A percentile compares a stretch with the other conserved stretches of the same genome.
These are phyloP conservation scores for Lophura nycthemera DNA, from an alignment of 2,113 vertebrate species.

Conservation along the genomic window DNA sequence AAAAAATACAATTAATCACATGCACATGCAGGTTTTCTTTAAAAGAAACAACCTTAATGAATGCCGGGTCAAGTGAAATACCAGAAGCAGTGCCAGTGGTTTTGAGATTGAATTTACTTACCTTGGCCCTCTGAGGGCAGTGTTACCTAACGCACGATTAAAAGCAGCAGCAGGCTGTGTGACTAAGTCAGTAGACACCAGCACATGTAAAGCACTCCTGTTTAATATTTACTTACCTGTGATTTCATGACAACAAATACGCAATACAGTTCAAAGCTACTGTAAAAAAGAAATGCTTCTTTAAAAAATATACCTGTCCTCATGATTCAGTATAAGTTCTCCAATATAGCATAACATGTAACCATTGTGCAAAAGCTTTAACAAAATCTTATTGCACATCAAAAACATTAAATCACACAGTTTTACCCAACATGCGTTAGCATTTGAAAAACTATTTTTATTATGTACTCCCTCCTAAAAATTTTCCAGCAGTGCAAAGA, in stretches of 20 bases:
- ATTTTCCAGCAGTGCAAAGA: background rate
- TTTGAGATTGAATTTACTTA: constrained; percentile 79
- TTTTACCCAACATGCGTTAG: background rate
- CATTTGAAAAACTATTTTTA: background rate
- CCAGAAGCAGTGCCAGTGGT: constrained; percentile 16
- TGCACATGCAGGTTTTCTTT: background rate
- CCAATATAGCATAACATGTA: background rate
- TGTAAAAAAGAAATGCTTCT: background rate
- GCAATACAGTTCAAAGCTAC: background rate
- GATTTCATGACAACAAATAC: background rate
- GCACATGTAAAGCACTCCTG: constrained; percentile 6
- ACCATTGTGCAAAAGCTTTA: background rate
- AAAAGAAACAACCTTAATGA: background rate
- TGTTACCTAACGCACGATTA: constrained; percentile 78
- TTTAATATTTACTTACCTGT: constrained; percentile 15
- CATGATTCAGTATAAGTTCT: background rate
- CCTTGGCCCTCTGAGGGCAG: constrained; percentile 85
- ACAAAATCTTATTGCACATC: background rate
- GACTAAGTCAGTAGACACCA: constrained; percentile 24
- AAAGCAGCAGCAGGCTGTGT: constrained; percentile 54
- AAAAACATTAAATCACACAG: background rate
- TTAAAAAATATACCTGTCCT: background rate
- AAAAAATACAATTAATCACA: background rate
- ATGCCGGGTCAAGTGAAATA: background rate
- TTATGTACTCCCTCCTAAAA: background rate